Base-by-base conservation (phyloP, 1,140 invertebrate species). In the Nebria ingens region DNA sequence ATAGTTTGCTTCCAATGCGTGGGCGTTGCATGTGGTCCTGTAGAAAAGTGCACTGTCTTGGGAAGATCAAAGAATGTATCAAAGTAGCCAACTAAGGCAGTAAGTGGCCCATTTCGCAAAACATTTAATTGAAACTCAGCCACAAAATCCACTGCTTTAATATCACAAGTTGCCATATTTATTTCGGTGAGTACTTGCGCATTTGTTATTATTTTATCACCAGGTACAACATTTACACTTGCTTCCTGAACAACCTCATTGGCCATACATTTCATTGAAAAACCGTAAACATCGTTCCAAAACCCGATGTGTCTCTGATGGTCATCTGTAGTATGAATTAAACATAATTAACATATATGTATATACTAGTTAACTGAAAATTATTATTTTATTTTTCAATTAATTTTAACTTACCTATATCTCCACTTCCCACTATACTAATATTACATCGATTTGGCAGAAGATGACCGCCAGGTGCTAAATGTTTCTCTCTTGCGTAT, bases 1-100 rank as follows among this genome's bases (percentile, higher is more conserved):
- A 94, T 82, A 1, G 93, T 97, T 75, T 98, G 96, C 67, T 97
- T 96, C 96, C 96, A 98, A 75, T 98, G 95, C 15, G 97, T 99
- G 58, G 79, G 77, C 66, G 79, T 81, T 65, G 72, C 75, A 60
- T 71, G 75, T 59, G 86, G 93, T 54, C 85, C 86, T 62, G 90
- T 93, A 50, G 82, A 83, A 59, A 93, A 81, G 21, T 76, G 71
- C 13, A 83, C 72, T 20, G 76, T 69, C 62, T 79, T 76, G 1
- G 84, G 80, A 52, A 91, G 67, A 60, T 91, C 86, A 68, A 93
- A 93, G 62, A 83, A 84, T n/a, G 85, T 85, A 72, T 93, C 89
- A 74, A 98, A 98, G 76, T 92, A 98, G 13, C 91, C 93, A 53
- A 92, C 86, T 53, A 98, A 79, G 9, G 91, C 88, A 11, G 93